phyloP scores from a whole-genome alignment of 35 echinoderm and acorn worm genomes.

The Holothuria glaberrima region DNA sequence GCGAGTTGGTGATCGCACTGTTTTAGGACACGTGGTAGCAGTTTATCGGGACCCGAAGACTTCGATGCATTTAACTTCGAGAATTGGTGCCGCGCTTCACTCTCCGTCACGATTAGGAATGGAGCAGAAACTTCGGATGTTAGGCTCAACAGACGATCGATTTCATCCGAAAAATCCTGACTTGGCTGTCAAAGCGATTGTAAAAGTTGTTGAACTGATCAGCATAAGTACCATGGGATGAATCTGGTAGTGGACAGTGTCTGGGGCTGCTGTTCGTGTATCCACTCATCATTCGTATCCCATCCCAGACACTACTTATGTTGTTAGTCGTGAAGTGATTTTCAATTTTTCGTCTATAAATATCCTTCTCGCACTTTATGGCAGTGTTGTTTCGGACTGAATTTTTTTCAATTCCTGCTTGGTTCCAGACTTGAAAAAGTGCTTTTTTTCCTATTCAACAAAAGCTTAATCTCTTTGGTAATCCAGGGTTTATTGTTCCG shows the following conservation, averaged over 20 bases:
- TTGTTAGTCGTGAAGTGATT: not conserved
- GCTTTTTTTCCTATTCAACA: too few species aligned
- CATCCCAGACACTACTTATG: not conserved
- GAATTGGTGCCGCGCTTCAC: conserved; percentile 6
- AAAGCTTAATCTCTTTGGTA: too few species aligned
- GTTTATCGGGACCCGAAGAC: not conserved
- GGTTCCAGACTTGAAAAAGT: too few species aligned
- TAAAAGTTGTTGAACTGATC: not conserved
- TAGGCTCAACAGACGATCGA: too few species aligned
- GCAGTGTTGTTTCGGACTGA: too few species aligned
- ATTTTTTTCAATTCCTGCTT: too few species aligned
- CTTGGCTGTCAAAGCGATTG: conserved; percentile 11
- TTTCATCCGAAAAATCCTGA: too few species aligned
- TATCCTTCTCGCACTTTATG: too few species aligned
- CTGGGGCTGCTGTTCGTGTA: too few species aligned
- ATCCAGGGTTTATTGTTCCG: too few species aligned
- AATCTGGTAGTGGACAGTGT: not conserved
- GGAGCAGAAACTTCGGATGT: too few species aligned
- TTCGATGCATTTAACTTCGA: conserved; percentile 1
- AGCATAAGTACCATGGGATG: not conserved
- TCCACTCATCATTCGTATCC: not conserved
- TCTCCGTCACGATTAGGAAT: not conserved
- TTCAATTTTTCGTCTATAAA: too few species aligned
- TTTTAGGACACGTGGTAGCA: conserved; percentile 10
- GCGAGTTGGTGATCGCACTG: not conserved